Conservation (phyloP, 2,888 invertebrate genomes). For the Horisme vitalbata region DNA sequence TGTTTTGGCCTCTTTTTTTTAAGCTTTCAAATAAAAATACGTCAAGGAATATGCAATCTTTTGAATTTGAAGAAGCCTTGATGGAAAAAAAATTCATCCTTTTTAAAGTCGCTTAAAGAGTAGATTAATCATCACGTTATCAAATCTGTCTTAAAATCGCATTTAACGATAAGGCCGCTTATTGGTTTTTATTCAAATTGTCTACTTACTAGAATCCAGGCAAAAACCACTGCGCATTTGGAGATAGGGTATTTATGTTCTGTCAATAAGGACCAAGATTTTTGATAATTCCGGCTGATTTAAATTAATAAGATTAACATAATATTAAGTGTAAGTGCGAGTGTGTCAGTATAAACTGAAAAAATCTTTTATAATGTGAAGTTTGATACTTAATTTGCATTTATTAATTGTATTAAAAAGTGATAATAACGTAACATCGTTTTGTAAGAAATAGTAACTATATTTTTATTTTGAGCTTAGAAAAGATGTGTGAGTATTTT, state of each 20-base stretch:
- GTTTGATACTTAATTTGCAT: conserved; percentile 61
- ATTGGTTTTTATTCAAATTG: too few relatives aligned
- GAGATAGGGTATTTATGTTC: neutral
- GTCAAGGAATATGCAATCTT: too few relatives aligned
- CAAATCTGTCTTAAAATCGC: too few relatives aligned
- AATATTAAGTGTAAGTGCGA: conserved; percentile 43
- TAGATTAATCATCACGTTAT: too few relatives aligned
- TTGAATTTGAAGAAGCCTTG: too few relatives aligned
- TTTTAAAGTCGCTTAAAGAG: too few relatives aligned
- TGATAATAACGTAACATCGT: conserved; percentile 57
- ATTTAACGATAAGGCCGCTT: too few relatives aligned
- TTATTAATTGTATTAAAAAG: conserved; percentile 59
- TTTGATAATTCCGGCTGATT: conserved; percentile 17
- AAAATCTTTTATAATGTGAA: conserved; percentile 46
- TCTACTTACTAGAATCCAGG: too few relatives aligned
- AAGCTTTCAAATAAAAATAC: too few relatives aligned
- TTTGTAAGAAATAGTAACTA: conserved; percentile 33
- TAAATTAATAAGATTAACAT: conserved; percentile 33
- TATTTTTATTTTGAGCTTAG: conserved; percentile 47
- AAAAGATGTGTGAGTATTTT: conserved; percentile 48
- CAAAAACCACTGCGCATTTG: neutral
- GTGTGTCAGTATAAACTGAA: conserved; percentile 58
- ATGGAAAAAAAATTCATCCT: too few relatives aligned
- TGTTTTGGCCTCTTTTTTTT: too few relatives aligned
- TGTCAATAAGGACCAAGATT: neutral